Evolutionary conservation across 2,113 vertebrate species (phyloP), one percentile per base, ranked within the genome.

Genomic region (Erpornis zantholeuca): DNA sequence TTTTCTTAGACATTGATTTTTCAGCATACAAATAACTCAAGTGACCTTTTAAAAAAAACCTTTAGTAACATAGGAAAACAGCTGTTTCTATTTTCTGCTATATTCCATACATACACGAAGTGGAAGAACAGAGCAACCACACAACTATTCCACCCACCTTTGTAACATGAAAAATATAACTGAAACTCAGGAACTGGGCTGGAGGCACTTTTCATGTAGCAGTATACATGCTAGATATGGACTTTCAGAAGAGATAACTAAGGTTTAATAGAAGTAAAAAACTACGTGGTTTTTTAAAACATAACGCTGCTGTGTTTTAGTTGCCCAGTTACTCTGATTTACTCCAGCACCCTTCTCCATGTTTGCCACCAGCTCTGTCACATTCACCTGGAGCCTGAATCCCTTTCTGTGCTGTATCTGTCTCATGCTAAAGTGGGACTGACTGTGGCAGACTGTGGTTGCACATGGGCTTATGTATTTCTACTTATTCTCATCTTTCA

Each of bases 211-310:
- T 18, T 38, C 16, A 54, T 36, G 45, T 19, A 35, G 59, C 18
- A 36, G 28, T 15, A 14, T 2, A 38, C 0, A 2, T 38, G 25
- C 28, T 53, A 82, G 12, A 40, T 27, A 27, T 0, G 18, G 35
- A 77, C 52, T 73, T 77, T 36, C 49, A 69, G 33, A 60, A 69
- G 63, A 78, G 3, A 8, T 4, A 71, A 49, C 4, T 42, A 29
- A 9, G 3, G 28, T 85, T 63, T 54, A 45, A 64, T 15, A 47
- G 27, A 61, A 65, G 14, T 7, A 1, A 42, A 60, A 81, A 70
- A 10, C 8, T 3, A 25, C 0, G 0, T 25, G 42, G 29, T 16
- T n/a, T n/a, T n/a, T n/a, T n/a, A n/a, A n/a, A n/a, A n/a, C n/a
- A n/a, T n/a, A n/a, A n/a, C n/a, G 0, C 15, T 64, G 25, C 44